phyloP scores from a whole-genome alignment of 1,140 invertebrate species.

The Dreissena polymorpha region DNA sequence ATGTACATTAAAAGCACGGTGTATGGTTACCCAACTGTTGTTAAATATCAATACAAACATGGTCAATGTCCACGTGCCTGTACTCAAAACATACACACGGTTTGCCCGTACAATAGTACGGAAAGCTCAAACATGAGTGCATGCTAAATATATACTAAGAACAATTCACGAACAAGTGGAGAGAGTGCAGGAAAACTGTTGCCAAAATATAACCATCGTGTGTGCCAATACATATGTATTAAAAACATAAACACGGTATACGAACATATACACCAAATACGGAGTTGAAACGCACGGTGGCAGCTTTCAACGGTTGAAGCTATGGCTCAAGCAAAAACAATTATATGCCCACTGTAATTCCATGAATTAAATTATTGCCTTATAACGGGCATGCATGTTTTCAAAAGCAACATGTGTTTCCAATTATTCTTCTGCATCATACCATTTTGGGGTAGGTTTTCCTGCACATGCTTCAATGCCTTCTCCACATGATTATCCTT shows the following conservation, averaged over 20 bases:
- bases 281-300: background rate
- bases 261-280: background rate
- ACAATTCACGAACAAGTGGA: no score
- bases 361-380: background rate
- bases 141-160: no score
- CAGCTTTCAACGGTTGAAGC: slow-evolving; percentile 45
- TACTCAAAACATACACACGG: background rate
- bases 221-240: no score
- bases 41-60: background rate
- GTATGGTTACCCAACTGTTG: background rate
- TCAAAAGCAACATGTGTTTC: background rate
- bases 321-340: background rate
- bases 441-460: slow-evolving; percentile 57
- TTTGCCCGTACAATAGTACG: no score
- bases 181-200: no score
- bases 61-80: background rate
- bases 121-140: no score
- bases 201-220: no score
- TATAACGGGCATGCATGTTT: background rate
- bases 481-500: slow-evolving; percentile 58
- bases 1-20: background rate
- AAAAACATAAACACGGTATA: no score
- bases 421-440: background rate
- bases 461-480: slow-evolving; percentile 50
- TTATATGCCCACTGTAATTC: background rate